Base-by-base conservation (phyloP, 2,113 vertebrate species). In the Ceuthmochares aereus region DNA sequence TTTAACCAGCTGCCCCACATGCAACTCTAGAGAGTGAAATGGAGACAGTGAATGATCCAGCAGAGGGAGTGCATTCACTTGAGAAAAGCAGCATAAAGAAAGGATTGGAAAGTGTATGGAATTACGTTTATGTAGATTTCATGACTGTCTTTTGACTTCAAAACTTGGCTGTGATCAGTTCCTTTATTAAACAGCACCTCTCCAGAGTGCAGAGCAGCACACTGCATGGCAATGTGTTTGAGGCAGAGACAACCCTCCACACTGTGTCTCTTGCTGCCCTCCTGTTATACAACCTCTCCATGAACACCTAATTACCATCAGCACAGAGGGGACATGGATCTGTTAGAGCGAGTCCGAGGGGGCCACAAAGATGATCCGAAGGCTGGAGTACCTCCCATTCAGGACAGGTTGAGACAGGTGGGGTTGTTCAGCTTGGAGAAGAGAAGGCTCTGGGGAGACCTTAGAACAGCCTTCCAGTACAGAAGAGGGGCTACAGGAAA, bases 41-140 rank as follows among this genome's bases (percentile, higher is more conserved):
- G 9, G 76, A 81, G 59, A 59, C 3, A 23, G 68, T 29, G 69
- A 91, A 87, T 78, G 45, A 92, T 36, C 93, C 96, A 87, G 56
- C 73, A 97, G 96, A 96, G 93, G 96, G 96, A 96, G 96, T 1
- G n/a, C 93, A 36, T 9, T 81, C 79, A 67, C 73, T 45, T 60
- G 3, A 42, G 81, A 93, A 79, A 29, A 45, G 29, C 37, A 37
- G 9, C 8, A 2, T 9, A 9, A 74, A 30, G 14, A 80, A 52
- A 69, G 40, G 37, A 56, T 74, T 30, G 23, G 29, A 64, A 63
- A 74, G 2, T 12, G 9, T 30, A 12, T 9, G 34, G 64, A 90
- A 52, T 49, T 23, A 29, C 1, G 12, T 15, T 81, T 30, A 15
- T 1, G 4, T 26, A 25, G n/a, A 7, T 60, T 89, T 73, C n/a